Percentiles rank a stretch among this genome's conserved stretches.
These are phyloP conservation scores for Microcebus lehilahytsara DNA, from an alignment of 2,113 vertebrate species.

Conservation along the genomic window DNA sequence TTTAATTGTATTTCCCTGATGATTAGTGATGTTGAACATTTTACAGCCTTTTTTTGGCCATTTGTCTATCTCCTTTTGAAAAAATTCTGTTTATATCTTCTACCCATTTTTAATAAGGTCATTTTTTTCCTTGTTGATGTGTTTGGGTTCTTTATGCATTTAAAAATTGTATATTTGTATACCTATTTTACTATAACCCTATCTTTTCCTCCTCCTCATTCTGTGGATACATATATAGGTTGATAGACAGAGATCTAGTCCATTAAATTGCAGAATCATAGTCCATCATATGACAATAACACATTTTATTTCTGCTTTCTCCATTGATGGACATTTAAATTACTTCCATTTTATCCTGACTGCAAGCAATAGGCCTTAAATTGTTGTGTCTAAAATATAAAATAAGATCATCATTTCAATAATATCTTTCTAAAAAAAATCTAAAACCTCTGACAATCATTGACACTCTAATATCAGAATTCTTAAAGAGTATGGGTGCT, in stretches of 20 bases:
- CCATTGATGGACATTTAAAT: slow-evolving; percentile 9
- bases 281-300: not conserved
- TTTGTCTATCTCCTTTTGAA: too few relatives aligned
- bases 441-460: not conserved
- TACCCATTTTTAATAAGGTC: not conserved
- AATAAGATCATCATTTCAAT: not conserved
- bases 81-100: not conserved
- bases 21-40: too few relatives aligned
- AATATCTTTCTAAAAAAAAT: slow-evolving; percentile 16
- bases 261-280: not conserved
- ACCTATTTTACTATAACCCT: not conserved
- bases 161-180: not conserved
- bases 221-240: not conserved
- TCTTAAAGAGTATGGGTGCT: not conserved
- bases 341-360: slow-evolving; percentile 16
- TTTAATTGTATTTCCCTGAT: too few relatives aligned
- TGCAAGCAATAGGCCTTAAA: not conserved
- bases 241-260: not conserved
- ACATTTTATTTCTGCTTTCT: not conserved
- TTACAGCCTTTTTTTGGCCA: too few relatives aligned
- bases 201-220: not conserved
- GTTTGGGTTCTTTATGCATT: not conserved
- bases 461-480: not conserved
- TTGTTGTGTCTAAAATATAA: slow-evolving; percentile 4
- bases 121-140: too few relatives aligned